Percentiles rank a stretch among this genome's conserved stretches.
These are phyloP conservation scores for Gymnothorax reevesii DNA, from an alignment of 2,797 vertebrate species.

Conservation along the genomic window DNA sequence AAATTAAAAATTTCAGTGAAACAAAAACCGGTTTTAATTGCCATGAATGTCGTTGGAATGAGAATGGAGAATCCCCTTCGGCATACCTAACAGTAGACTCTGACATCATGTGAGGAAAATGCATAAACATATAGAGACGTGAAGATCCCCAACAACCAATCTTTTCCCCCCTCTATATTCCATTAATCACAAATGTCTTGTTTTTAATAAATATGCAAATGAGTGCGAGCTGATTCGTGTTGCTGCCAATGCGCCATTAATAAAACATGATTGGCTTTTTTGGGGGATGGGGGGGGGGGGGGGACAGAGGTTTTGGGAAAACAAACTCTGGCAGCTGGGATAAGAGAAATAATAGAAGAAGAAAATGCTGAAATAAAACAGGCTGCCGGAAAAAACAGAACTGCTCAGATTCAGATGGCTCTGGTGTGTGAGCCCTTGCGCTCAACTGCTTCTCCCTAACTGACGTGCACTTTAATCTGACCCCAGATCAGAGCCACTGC, in stretches of 20 bases:
- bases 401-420: background rate
- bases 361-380: constrained; percentile 21
- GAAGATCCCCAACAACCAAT: constrained; percentile 40
- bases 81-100: constrained; percentile 4
- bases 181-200: constrained; percentile 79
- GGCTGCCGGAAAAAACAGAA: background rate
- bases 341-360: background rate
- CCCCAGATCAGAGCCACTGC: constrained; percentile 77
- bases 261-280: constrained; percentile 70
- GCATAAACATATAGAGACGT: background rate
- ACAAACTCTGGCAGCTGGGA: constrained; percentile 8
- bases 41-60: background rate
- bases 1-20: background rate
- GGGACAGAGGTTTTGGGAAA: background rate
- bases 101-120: constrained; percentile 17
- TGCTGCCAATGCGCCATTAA: constrained; percentile 74
- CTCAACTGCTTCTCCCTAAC: constrained; percentile 73
- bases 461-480: constrained; percentile 80
- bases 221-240: constrained; percentile 73
- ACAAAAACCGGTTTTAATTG: background rate
- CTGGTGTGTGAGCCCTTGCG: constrained; percentile 67
- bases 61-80: background rate
- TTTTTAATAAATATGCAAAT: constrained; percentile 84
- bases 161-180: constrained; percentile 55
- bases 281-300: constrained; percentile 32